These are phyloP conservation scores for Lasius fuliginosus DNA, from an alignment of 2,888 invertebrate species.

Conservation along the genomic window DNA sequence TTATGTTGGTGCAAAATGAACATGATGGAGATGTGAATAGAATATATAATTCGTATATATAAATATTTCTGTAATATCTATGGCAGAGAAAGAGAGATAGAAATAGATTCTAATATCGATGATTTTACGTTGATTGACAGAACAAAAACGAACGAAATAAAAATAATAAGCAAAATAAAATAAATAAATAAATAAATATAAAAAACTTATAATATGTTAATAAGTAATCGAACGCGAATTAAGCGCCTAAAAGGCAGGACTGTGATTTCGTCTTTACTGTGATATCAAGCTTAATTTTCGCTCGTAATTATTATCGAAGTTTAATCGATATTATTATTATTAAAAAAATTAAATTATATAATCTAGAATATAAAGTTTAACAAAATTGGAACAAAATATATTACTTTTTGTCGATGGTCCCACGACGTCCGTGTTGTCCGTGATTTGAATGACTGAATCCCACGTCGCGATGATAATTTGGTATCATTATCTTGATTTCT, in stretches of 20 bases:
- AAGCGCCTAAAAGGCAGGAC: background rate
- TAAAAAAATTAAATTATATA: constrained; percentile 23
- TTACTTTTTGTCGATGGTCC: constrained; percentile 71
- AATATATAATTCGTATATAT: background rate
- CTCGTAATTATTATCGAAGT: background rate
- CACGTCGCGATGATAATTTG: constrained; percentile 37
- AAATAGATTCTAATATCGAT: background rate
- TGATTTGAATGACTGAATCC: constrained; percentile 40
- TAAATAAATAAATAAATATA: constrained; percentile 38
- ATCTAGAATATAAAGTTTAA: constrained; percentile 18
- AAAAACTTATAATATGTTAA: constrained; percentile 34
- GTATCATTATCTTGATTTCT: background rate
- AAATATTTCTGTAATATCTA: background rate
- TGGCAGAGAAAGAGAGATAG: no score
- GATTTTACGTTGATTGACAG: constrained; percentile 20
- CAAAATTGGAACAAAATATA: constrained; percentile 55
- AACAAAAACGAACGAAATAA: constrained; percentile 25
- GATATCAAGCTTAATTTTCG: background rate
- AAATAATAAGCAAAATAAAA: constrained; percentile 33
- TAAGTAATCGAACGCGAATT: background rate
- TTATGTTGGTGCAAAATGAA: background rate
- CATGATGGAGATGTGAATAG: background rate
- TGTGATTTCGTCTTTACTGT: background rate
- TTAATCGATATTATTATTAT: background rate
- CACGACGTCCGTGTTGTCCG: constrained; percentile 74